These are phyloP conservation scores for Drosophila parabipectinata DNA, from an alignment of 1,140 invertebrate species.

Conservation along the genomic window DNA sequence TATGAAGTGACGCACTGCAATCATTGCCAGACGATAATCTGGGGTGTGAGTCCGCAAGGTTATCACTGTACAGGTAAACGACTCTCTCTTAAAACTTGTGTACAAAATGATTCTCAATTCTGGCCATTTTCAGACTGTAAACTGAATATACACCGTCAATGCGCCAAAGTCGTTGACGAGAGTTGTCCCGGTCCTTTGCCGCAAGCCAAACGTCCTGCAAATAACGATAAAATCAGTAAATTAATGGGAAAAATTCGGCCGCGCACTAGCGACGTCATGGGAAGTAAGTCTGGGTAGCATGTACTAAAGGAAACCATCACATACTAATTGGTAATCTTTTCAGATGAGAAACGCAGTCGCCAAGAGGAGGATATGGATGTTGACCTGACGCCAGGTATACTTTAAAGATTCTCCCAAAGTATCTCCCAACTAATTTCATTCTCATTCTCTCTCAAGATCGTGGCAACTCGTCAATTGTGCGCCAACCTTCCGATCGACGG, in stretches of 20 bases:
- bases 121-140: constrained; percentile 90
- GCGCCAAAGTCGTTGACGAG: constrained; percentile 93
- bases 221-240: constrained; percentile 88
- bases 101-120: constrained; percentile 10
- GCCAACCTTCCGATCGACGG: constrained; percentile 80
- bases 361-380: constrained; percentile 80
- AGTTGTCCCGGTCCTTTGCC: constrained; percentile 91
- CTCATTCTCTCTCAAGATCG: constrained; percentile 56
- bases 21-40: constrained; percentile 95
- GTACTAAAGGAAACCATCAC: background rate
- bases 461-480: constrained; percentile 71
- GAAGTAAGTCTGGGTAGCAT: constrained; percentile 80
- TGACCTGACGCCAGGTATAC: constrained; percentile 70
- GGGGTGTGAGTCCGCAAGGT: constrained; percentile 97
- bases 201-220: constrained; percentile 87
- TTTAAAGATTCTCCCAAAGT: background rate
- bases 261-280: constrained; percentile 83
- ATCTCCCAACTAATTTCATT: background rate
- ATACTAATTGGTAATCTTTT: constrained; percentile 6
- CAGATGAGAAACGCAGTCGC: constrained; percentile 84
- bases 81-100: background rate
- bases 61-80: constrained; percentile 90
- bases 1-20: constrained; percentile 95
- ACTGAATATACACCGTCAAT: constrained; percentile 94
- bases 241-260: constrained; percentile 90